Evolutionary conservation across 2,888 invertebrate species (phyloP), one percentile per base, ranked within the genome.

Genomic region (Eupithecia tripunctaria): DNA sequence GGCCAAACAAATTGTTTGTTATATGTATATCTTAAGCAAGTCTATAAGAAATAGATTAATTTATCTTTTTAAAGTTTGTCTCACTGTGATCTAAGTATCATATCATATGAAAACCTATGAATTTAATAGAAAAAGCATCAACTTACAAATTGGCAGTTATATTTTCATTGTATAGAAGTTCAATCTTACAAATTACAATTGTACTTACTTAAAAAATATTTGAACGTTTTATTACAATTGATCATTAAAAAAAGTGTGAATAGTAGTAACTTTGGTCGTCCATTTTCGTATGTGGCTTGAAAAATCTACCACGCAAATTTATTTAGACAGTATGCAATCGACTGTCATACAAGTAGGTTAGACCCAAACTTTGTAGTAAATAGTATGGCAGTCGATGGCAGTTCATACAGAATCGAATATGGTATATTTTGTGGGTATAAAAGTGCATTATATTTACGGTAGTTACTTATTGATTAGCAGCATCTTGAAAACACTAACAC

Each of bases 111-210:
- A 41, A 41, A 25, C 10, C 63, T 38, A 64, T 15, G 36, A 32
- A 14, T 10, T 59, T 3, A 8, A 27, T 36, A 41, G 15, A 65
- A 56, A 70, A 25, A 38, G 27, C 56, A 41, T 41, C 36, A 25
- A 70, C n/a, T 56, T 47, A 41, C 51, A 70, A 51, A 29, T 67
- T 77, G 76, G 75, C 76, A 77, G 76, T 77, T 70, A 69, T 70
- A 25, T 56, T 66, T 72, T 73, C 75, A 73, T 71, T 75, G 75
- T 73, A 73, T 68, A 68, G 67, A 75, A 70, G 59, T 73, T 66
- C 36, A 59, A 59, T 6, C 4, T 69, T 71, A 67, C 8, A 41
- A 41, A 66, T 38, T 69, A 67, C 21, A 73, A 27, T 41, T 10
- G 4, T 59, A 59, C 29, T 66, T 65, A 60, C 51, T 27, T 47